Evolutionary conservation across 2,113 vertebrate species (phyloP).

Genomic region (Morphnarchus princeps): DNA sequence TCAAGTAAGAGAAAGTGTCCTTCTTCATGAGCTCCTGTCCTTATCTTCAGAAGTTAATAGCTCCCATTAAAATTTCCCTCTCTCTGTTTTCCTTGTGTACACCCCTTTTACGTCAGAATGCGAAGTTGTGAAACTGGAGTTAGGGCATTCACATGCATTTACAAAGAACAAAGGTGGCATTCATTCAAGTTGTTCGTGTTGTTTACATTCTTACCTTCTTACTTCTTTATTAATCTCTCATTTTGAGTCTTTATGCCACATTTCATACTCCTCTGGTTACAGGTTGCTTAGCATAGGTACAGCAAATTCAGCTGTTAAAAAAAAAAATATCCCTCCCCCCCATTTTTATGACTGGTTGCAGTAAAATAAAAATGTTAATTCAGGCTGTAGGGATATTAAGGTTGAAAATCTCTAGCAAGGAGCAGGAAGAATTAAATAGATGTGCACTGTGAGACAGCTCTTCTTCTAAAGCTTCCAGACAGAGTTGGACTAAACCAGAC

Average conservation of each 20-base stretch:
- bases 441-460: neutral
- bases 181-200: neutral
- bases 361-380: neutral
- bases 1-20: neutral
- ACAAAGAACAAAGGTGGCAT: neutral
- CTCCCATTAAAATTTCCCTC: neutral
- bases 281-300: neutral
- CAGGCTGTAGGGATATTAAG: neutral
- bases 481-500: neutral
- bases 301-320: neutral
- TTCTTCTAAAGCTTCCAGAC: neutral
- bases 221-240: neutral
- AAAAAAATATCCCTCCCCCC: neutral
- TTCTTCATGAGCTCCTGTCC: neutral
- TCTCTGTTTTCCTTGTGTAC: neutral
- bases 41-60: slow-evolving; percentile 11
- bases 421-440: neutral
- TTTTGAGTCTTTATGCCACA: neutral
- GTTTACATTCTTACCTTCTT: neutral
- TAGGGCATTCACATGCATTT: neutral
- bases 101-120: neutral
- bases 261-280: neutral
- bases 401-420: neutral
- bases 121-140: neutral
- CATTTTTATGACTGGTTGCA: neutral